Conservation (phyloP, 2,797 vertebrate genomes). For the Crocodylus rhombifer region DNA sequence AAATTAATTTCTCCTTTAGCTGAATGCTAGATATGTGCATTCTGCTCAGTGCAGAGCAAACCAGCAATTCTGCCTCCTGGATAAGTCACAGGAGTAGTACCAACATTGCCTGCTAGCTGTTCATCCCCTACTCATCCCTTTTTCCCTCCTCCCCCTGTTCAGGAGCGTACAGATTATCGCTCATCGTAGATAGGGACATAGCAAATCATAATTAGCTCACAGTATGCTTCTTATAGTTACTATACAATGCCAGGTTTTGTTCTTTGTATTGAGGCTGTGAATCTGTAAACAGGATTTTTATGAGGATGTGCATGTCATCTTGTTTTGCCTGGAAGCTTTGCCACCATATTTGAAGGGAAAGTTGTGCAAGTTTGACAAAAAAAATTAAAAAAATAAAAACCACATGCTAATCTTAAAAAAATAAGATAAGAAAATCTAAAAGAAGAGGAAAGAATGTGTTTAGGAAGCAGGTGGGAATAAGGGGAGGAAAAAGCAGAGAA, state of each 20-base stretch:
- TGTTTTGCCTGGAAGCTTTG: conserved; percentile 74
- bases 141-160: neutral
- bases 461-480: conserved; percentile 64
- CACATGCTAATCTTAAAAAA: conserved; percentile 45
- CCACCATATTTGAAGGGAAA: conserved; percentile 11
- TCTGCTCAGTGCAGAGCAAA: conserved; percentile 18
- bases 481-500: conserved; percentile 55
- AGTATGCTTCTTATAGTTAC: conserved; percentile 67
- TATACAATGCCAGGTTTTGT: conserved; percentile 70
- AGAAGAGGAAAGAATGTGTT: conserved; percentile 39
- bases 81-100: conserved; percentile 24
- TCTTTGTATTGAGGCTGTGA: conserved; percentile 66
- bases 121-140: neutral
- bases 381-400: conserved; percentile 18
- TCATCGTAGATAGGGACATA: conserved; percentile 41
- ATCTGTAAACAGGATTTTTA: conserved; percentile 76
- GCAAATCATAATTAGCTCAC: conserved; percentile 72
- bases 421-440: conserved; percentile 37
- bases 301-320: conserved; percentile 69
- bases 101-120: neutral
- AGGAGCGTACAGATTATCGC: neutral
- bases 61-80: conserved; percentile 29
- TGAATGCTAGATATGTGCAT: neutral
- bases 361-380: conserved; percentile 57
- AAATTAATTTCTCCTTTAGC: conserved; percentile 49